These are phyloP conservation scores for Xyrichtys novacula DNA, from an alignment of 2,797 vertebrate species.

Conservation along the genomic window DNA sequence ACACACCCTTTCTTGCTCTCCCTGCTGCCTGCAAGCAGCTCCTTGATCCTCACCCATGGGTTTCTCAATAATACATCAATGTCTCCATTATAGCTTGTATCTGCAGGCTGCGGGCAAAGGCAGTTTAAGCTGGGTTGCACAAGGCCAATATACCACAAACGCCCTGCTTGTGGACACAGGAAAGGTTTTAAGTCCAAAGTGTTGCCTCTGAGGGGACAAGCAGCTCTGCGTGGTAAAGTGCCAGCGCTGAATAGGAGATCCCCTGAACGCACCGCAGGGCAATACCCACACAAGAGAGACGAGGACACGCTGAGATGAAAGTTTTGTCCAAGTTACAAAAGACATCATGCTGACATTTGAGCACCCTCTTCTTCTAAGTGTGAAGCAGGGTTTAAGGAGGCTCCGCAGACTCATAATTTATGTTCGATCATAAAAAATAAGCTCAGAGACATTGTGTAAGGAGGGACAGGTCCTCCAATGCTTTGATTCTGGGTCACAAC, in stretches of 20 bases:
- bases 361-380: conserved; percentile 15
- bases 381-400: conserved; percentile 9
- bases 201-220: conserved; percentile 77
- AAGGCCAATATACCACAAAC: conserved; percentile 65
- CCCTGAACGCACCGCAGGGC: conserved; percentile 60
- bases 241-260: conserved; percentile 33
- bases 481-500: conserved; percentile 59
- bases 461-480: conserved; percentile 2
- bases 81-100: conserved; percentile 90
- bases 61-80: conserved; percentile 92
- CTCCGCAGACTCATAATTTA: conserved; percentile 29
- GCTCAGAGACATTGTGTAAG: conserved; percentile 2
- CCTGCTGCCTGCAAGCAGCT: conserved; percentile 65
- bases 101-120: conserved; percentile 76
- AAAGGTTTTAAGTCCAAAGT: conserved; percentile 83
- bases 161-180: conserved; percentile 76
- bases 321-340: conserved; percentile 52
- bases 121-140: conserved; percentile 81
- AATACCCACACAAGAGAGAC: conserved; percentile 23
- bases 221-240: conserved; percentile 53
- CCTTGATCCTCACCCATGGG: conserved; percentile 81
- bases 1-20: conserved; percentile 30
- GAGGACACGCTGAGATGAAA: conserved; percentile 25
- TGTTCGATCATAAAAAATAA: conserved; percentile 35
- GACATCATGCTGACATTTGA: conserved; percentile 18